Evolutionary conservation across 2,888 invertebrate genomes (phyloP).

Genomic region (Camponotus fellah): DNA sequence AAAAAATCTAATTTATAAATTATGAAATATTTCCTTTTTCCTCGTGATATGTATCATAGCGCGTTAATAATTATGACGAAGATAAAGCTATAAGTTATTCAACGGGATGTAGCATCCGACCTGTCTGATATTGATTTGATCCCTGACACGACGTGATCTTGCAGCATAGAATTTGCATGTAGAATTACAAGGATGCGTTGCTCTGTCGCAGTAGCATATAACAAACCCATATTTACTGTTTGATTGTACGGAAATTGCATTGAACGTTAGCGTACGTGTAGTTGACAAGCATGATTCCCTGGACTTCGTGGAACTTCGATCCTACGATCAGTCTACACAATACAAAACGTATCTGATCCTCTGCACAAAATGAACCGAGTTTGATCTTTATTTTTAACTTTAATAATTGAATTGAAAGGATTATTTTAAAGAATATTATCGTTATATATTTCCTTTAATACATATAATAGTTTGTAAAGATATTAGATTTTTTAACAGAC

Average conservation of each 20-base stretch:
- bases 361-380: not conserved
- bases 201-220: constrained; percentile 45
- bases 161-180: constrained; percentile 78
- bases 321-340: constrained; percentile 11
- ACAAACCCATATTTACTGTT: constrained; percentile 71
- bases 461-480: not conserved
- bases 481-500: not conserved
- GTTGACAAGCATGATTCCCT: constrained; percentile 69
- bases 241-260: constrained; percentile 78
- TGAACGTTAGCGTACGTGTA: constrained; percentile 60
- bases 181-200: constrained; percentile 74
- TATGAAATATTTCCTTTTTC: not conserved
- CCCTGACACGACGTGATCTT: constrained; percentile 66
- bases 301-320: constrained; percentile 44
- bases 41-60: not conserved
- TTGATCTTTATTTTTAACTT: not conserved
- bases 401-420: not conserved
- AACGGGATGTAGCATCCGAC: constrained; percentile 62
- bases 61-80: not conserved
- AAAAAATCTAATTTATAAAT: not conserved
- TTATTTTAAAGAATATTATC: not conserved
- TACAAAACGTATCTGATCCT: not conserved
- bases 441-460: not conserved
- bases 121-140: constrained; percentile 78
- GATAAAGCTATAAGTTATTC: constrained; percentile 7